Base-by-base conservation (phyloP, 1,140 invertebrate species). In the Polypedilum pembai region DNA sequence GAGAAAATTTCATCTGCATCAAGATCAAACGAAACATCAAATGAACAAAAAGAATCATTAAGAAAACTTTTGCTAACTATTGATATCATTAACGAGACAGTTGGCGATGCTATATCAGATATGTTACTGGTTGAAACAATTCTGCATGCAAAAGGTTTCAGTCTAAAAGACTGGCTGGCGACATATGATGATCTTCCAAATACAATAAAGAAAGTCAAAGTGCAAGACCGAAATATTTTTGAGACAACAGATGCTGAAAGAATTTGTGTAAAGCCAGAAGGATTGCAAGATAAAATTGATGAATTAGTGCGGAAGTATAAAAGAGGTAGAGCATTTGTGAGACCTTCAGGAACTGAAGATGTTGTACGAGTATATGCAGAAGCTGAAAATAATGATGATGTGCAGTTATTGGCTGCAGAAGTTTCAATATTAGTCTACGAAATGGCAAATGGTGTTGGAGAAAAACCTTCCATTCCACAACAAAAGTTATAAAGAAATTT, bases 331-430 rank as follows among this genome's bases (percentile, higher is more conserved):
- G 85, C 94, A 15, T 99, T 99, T 85, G 94, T 98, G 0, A 87
- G 97, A 75, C 93, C 98, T 0, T 99, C 96, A 0, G 98, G 98
- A 56, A 99, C 98, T 21, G 98, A 99, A 85, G 94, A 99, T 83
- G 85, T 98, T 40, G 93, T 99, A 1, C 85, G 98, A 75, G 90
- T 99, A 0, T 99, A 99, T 85, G 94, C 96, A 0, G 98, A 99
- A 85, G 95, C 95, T 7, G 87, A 91, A 40, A 92, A 91, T 1
- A 86, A 89, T 79, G 82, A 86, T 79, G 86, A 90, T 56, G 88
- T 90, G 10, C 88, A 95, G 75, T 85, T 86, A 79, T 82, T 98
- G 73, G 90, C 90, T 7, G 82, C 87, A 40, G 88, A 94, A 83
- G 91, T 98, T 7, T 87, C 90, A 2, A 77, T 84, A 76, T 86